Evolutionary conservation across 2,888 invertebrate species (phyloP).

Genomic region (Drosophila suboccidentalis): DNA sequence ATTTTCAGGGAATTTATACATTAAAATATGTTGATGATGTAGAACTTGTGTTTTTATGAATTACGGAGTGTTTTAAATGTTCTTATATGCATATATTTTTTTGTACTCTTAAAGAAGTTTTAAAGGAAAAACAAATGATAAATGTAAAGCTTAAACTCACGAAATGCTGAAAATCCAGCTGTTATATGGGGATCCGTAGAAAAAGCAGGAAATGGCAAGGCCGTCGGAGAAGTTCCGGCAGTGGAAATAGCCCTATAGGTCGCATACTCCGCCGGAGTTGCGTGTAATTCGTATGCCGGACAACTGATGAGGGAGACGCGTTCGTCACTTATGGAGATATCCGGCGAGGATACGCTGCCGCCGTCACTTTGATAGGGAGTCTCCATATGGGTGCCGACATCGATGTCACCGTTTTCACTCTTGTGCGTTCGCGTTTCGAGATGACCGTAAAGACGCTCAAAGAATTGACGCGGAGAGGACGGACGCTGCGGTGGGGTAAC

Average conservation of each 20-base stretch:
- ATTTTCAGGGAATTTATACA: neutral
- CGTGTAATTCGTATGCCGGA: constrained; percentile 63
- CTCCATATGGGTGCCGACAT: constrained; percentile 71
- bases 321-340: constrained; percentile 84
- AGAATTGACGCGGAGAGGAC: constrained; percentile 92
- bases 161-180: constrained; percentile 85
- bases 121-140: too few species aligned
- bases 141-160: constrained; percentile 75
- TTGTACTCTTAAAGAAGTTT: too few species aligned
- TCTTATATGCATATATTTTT: too few species aligned
- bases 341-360: constrained; percentile 84
- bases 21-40: neutral
- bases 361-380: constrained; percentile 84
- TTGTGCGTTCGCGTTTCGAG: constrained; percentile 86
- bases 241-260: constrained; percentile 35
- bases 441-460: constrained; percentile 92
- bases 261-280: constrained; percentile 54
- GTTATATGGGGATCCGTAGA: constrained; percentile 82
- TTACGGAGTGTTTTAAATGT: too few species aligned
- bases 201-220: constrained; percentile 78
- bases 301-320: constrained; percentile 58
- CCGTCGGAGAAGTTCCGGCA: constrained; percentile 42
- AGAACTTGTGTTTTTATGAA: too few species aligned
- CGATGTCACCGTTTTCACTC: constrained; percentile 71
- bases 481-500: constrained; percentile 86